These are phyloP conservation scores for Lophius piscatorius DNA, from an alignment of 2,113 vertebrate genomes.

Conservation along the genomic window DNA sequence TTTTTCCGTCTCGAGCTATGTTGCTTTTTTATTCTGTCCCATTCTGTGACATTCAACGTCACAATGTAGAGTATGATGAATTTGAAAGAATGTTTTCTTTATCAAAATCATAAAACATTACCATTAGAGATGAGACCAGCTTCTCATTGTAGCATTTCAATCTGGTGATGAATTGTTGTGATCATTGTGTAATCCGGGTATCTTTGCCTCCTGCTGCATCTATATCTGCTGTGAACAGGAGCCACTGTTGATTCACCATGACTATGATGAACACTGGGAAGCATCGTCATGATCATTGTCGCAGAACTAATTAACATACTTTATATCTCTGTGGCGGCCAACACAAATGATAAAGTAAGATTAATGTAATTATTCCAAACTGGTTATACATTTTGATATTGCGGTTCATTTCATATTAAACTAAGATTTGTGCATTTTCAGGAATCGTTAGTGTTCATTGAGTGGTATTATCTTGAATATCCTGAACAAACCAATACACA, in stretches of 20 bases:
- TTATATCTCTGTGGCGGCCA: conserved; percentile 30
- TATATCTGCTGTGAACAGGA: conserved; percentile 10
- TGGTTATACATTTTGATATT: conserved; percentile 58
- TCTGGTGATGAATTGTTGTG: background rate
- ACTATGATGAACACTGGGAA: background rate
- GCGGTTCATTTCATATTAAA: conserved; percentile 51
- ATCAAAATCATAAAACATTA: background rate
- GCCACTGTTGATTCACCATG: conserved; percentile 5
- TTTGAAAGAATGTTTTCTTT: background rate
- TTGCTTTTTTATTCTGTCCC: too few species aligned
- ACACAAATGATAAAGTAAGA: conserved; percentile 40
- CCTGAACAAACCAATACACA: too few species aligned
- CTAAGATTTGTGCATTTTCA: conserved; percentile 57
- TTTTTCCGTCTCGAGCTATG: too few species aligned
- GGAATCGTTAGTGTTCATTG: conserved; percentile 28
- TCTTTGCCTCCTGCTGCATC: background rate
- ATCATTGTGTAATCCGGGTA: conserved; percentile 10
- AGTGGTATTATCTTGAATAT: conserved; percentile 5
- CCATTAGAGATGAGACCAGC: background rate
- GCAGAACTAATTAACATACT: conserved; percentile 38
- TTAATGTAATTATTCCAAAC: conserved; percentile 46
- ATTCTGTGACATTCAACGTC: background rate
- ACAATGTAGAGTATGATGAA: background rate
- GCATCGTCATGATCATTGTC: conserved; percentile 3
- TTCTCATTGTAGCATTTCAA: too few species aligned